These are phyloP conservation scores for Chelonus insularis DNA, from an alignment of 1,140 invertebrate genomes.

Conservation along the genomic window DNA sequence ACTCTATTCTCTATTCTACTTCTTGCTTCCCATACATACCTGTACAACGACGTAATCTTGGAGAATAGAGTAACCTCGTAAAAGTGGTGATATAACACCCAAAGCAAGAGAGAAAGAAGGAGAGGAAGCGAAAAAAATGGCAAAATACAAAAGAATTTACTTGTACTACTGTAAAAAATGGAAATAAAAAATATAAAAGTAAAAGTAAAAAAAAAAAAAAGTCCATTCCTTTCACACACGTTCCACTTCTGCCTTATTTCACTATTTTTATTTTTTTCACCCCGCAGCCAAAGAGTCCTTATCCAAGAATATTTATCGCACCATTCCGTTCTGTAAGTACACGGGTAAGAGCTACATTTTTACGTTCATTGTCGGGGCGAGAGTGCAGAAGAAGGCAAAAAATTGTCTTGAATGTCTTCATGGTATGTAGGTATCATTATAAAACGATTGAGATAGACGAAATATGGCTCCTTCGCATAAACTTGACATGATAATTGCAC, in stretches of 20 bases:
- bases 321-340: constrained; percentile 46
- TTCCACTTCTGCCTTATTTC: constrained; percentile 3
- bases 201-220: constrained; percentile 7
- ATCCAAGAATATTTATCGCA: constrained; percentile 48
- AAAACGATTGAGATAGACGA: constrained; percentile 15
- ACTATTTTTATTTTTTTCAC: constrained; percentile 2
- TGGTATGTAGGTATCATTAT: background rate
- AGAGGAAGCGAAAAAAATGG: background rate
- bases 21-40: too few relatives aligned
- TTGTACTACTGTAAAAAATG: background rate
- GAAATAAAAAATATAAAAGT: background rate
- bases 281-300: constrained; percentile 16
- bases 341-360: constrained; percentile 45
- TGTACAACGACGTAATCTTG: background rate
- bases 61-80: constrained; percentile 7
- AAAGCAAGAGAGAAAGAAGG: background rate
- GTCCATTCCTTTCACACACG: background rate
- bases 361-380: constrained; percentile 35
- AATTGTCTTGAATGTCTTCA: background rate
- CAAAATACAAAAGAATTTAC: constrained; percentile 13
- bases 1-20: too few relatives aligned
- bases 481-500: constrained; percentile 3
- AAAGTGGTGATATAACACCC: background rate
- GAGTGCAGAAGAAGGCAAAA: constrained; percentile 6
- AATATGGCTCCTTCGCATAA: background rate